A percentile compares a stretch with the other conserved stretches of the same genome.
Conservation (phyloP, 2,113 vertebrate species). For the Tychaedon coryphoeus region DNA sequence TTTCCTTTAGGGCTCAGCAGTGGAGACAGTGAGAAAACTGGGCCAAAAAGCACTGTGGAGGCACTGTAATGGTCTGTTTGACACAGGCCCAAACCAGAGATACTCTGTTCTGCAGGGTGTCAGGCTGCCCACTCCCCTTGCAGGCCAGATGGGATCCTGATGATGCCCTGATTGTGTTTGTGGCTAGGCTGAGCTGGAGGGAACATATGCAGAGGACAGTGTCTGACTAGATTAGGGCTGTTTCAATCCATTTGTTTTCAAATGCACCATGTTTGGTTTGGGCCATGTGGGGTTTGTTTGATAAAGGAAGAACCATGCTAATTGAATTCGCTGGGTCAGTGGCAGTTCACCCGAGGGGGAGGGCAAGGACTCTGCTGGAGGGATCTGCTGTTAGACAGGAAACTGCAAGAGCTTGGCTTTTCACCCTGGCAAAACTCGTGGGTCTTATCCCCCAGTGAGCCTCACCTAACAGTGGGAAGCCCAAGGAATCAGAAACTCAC, state of each 20-base stretch:
- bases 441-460: neutral
- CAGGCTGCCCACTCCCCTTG: neutral
- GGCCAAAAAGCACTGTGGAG: neutral
- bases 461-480: neutral
- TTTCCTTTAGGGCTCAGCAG: neutral
- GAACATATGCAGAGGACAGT: neutral
- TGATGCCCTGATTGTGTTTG: neutral
- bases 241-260: constrained; percentile 48
- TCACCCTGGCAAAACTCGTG: neutral
- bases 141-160: neutral
- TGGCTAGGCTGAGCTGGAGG: neutral
- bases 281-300: constrained; percentile 65
- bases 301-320: constrained; percentile 43
- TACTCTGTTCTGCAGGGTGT: neutral
- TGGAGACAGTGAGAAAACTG: neutral
- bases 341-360: constrained; percentile 16
- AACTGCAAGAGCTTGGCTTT: neutral
- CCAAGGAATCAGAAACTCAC: neutral
- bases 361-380: neutral
- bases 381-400: neutral
- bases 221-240: neutral
- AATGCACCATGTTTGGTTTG: constrained; percentile 45
- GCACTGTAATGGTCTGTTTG: fast-evolving
- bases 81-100: neutral
- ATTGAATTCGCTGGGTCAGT: constrained; percentile 62